phyloP scores from a whole-genome alignment of 1,140 invertebrate genomes.

The Achroia grisella region DNA sequence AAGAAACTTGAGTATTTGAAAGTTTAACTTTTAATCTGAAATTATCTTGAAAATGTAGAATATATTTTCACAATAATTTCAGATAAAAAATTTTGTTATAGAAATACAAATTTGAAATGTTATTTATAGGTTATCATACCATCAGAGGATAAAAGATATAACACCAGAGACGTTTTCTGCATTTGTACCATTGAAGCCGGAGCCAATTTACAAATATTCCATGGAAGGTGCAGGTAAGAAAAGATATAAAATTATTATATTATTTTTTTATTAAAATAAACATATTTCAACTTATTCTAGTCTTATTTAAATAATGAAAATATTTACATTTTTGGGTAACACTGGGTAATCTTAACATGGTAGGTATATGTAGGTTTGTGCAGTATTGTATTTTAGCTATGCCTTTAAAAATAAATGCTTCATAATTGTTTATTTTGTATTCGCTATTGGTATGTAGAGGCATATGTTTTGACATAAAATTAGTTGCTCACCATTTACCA shows the following conservation, averaged over 20 bases:
- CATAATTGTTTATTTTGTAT: slow-evolving; percentile 26
- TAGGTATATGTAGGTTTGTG: not conserved
- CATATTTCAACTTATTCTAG: slow-evolving; percentile 41
- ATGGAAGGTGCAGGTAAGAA: slow-evolving; percentile 85
- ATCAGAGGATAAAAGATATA: slow-evolving; percentile 93
- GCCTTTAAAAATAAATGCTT: slow-evolving; percentile 37
- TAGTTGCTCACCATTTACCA: too few species aligned
- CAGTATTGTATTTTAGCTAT: not conserved
- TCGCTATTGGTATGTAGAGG: too few species aligned
- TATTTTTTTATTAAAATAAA: slow-evolving; percentile 35
- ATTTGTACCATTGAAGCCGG: slow-evolving; percentile 86
- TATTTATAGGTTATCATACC: slow-evolving; percentile 90
- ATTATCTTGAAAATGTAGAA: too few species aligned
- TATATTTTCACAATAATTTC: too few species aligned
- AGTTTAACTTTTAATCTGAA: too few species aligned
- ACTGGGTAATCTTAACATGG: slow-evolving; percentile 1
- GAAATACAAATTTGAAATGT: slow-evolving; percentile 1
- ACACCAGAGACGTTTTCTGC: slow-evolving; percentile 90
- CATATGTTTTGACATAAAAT: too few species aligned
- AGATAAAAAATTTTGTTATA: too few species aligned
- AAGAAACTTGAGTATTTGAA: too few species aligned
- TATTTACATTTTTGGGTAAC: slow-evolving; percentile 58
- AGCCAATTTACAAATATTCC: slow-evolving; percentile 88
- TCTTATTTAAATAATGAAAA: slow-evolving; percentile 37
- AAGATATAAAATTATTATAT: slow-evolving; percentile 15